A percentile compares a stretch with the other conserved stretches of the same genome.
These are phyloP conservation scores for Muscidifurax raptorellus DNA, from an alignment of 1,140 invertebrate species.

Conservation along the genomic window DNA sequence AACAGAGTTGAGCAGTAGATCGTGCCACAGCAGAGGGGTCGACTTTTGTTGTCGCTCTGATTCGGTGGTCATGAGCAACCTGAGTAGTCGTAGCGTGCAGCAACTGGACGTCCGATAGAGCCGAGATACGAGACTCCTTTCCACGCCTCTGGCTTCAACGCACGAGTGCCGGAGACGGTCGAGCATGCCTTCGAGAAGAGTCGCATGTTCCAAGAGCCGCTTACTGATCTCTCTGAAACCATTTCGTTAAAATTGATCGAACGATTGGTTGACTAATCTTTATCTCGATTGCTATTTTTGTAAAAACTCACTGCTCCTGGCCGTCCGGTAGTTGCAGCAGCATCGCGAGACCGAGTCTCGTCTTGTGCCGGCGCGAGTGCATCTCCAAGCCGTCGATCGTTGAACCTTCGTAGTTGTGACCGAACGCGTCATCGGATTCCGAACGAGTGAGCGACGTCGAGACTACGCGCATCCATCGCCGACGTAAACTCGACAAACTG, in stretches of 20 bases:
- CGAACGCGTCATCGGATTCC: slow-evolving; percentile 68
- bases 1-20: slow-evolving; percentile 67
- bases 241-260: background rate
- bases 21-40: slow-evolving; percentile 69
- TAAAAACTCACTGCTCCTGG: slow-evolving; percentile 63
- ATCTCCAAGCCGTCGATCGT: background rate
- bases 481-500: slow-evolving; percentile 76
- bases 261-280: background rate
- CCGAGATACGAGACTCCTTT: slow-evolving; percentile 57
- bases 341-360: slow-evolving; percentile 77
- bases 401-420: slow-evolving; percentile 62
- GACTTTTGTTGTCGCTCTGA: slow-evolving; percentile 32
- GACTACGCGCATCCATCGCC: slow-evolving; percentile 76
- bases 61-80: slow-evolving; percentile 61
- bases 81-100: slow-evolving; percentile 64
- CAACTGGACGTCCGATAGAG: slow-evolving; percentile 63
- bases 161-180: slow-evolving; percentile 81
- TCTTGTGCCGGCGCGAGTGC: slow-evolving; percentile 65
- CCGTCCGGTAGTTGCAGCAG: slow-evolving; percentile 70
- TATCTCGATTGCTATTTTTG: background rate
- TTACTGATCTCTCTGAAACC: slow-evolving; percentile 78
- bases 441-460: slow-evolving; percentile 75
- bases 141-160: slow-evolving; percentile 57
- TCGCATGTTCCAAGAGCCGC: slow-evolving; percentile 87
- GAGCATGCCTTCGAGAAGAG: slow-evolving; percentile 86